Conservation (phyloP, 2,113 vertebrate genomes). For the Polypterus senegalus region DNA sequence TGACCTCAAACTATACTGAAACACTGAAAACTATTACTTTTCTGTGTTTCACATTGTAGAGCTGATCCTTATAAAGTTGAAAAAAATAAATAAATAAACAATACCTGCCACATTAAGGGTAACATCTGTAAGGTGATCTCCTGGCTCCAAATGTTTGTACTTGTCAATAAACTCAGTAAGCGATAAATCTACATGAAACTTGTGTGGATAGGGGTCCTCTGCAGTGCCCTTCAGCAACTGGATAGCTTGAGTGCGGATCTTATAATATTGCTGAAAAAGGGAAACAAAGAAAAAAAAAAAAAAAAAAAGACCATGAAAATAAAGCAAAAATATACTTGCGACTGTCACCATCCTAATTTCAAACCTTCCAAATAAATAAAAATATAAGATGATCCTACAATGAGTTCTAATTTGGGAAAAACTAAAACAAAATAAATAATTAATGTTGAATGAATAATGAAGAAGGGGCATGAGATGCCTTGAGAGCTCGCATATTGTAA, state of each 20-base stretch:
- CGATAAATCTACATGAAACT: constrained; percentile 76
- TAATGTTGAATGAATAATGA: too few species aligned
- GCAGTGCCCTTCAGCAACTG: constrained; percentile 72
- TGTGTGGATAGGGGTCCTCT: constrained; percentile 91
- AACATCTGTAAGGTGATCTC: constrained; percentile 70
- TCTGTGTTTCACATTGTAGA: neutral
- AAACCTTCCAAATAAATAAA: too few species aligned
- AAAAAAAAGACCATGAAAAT: neutral
- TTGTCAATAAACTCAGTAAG: constrained; percentile 82
- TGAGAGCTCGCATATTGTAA: too few species aligned
- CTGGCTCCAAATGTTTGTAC: constrained; percentile 70
- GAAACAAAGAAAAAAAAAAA: constrained; percentile 2
- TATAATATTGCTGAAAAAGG: constrained; percentile 81
- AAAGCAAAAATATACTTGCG: neutral
- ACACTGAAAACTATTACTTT: neutral
- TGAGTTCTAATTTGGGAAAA: too few species aligned
- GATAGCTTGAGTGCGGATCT: constrained; percentile 83
- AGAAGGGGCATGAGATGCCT: too few species aligned
- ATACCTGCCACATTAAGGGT: constrained; percentile 74
- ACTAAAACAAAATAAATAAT: too few species aligned
- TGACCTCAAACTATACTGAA: neutral
- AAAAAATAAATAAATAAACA: neutral
- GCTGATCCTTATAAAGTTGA: neutral
- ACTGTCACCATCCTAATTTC: too few species aligned
- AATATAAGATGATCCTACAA: too few species aligned